Base-by-base conservation (phyloP, 1,140 invertebrate genomes). In the Drosophila sp. region DNA sequence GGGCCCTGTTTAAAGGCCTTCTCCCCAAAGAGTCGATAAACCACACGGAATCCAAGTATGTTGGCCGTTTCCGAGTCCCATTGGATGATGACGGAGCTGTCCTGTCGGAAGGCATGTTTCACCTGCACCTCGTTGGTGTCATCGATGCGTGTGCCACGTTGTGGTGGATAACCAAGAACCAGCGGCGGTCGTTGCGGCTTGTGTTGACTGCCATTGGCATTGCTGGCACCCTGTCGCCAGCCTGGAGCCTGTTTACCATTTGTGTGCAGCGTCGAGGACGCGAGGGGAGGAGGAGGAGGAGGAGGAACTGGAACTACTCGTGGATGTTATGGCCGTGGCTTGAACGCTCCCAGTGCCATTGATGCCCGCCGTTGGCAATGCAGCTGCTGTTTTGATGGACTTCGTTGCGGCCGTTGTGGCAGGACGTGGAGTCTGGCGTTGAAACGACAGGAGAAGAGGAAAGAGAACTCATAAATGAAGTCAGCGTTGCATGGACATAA, bases 21-120 rank as follows among this genome's bases (percentile, higher is more conserved):
- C 76, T 98, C 97, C 0, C 97, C 97, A 83, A 98, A 98, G 8
- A 98, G 92, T 53, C 97, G 92, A 90, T 98, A 98, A 7, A 98
- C 96, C 7, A 98, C 97, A 53, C 97, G 93, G 83, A 98, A 98
- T 9, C 97, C 97, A 0, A 97, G 92, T 73, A 97, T 97, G 80
- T 97, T 97, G 0, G 95, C 93, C 0, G 95, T 95, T 76, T 97
- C 95, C 2, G 96, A 97, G 81, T 97, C 96, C 97, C 97, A 98
- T 80, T 97, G 96, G 56, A 98, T 97, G 43, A 97, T 96, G 0
- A 98, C 96, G 0, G 97, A 95, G 86, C 96, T 97, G 59, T 97
- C 96, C 92, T 97, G 96, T 67, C 97, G 92, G 77, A 96, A 95
- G 0, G 97, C 97, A 65, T 96, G 96, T 83, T 96, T 96, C 5